These are phyloP conservation scores for Clarias gariepinus DNA, from an alignment of 2,113 vertebrate species.

Conservation along the genomic window DNA sequence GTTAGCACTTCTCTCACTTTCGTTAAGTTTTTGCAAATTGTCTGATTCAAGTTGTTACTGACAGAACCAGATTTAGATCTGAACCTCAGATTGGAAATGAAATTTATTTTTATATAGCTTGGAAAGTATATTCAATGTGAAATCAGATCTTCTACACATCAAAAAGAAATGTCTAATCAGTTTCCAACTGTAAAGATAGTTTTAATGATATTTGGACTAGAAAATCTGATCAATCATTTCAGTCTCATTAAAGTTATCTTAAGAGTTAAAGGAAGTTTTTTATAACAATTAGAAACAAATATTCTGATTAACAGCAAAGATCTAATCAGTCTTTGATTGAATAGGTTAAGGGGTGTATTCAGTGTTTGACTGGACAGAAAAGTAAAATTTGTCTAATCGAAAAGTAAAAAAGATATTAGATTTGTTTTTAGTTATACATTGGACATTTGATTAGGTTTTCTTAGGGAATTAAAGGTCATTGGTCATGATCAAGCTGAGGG, in stretches of 20 bases:
- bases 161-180: not conserved
- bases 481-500: not conserved
- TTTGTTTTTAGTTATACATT: not conserved
- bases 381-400: not conserved
- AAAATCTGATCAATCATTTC: not conserved
- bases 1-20: constrained; percentile 6
- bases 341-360: not conserved
- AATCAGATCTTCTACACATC: not conserved
- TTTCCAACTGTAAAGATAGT: not conserved
- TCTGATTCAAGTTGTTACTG: not conserved
- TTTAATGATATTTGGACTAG: not conserved
- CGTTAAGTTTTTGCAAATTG: constrained; percentile 31
- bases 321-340: not conserved
- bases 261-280: not conserved
- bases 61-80: not conserved
- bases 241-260: not conserved
- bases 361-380: not conserved
- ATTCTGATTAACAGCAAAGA: not conserved
- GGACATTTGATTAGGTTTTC: not conserved
- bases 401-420: not conserved
- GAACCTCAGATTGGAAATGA: not conserved
- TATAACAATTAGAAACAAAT: too few species aligned
- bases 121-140: not conserved
- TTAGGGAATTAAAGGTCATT: not conserved
- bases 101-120: not conserved